phyloP scores from a whole-genome alignment of 2,888 invertebrate species.

The Caenorhabditis becei region DNA sequence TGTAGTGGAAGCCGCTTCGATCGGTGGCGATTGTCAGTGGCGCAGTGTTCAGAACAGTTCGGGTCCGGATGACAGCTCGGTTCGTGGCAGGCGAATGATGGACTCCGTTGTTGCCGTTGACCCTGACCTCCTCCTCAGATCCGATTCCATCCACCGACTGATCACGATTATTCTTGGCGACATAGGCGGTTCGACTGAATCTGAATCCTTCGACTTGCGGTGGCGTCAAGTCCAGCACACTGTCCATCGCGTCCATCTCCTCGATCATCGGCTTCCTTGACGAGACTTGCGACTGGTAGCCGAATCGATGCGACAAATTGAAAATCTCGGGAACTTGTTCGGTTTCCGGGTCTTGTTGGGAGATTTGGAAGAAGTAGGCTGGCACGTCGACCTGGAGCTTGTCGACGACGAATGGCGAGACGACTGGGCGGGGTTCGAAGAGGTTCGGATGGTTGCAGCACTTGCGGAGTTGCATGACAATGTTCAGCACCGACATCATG shows the following conservation, averaged over 20 bases:
- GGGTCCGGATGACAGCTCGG: constrained; percentile 45
- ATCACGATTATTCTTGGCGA: constrained; percentile 34
- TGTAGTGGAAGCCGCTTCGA: constrained; percentile 60
- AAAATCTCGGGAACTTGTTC: constrained; percentile 61
- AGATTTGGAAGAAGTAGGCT: constrained; percentile 63
- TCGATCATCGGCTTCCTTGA: constrained; percentile 61
- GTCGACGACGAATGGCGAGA: constrained; percentile 88
- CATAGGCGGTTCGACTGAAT: constrained; percentile 57
- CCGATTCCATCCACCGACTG: constrained; percentile 20
- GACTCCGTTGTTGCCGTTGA: constrained; percentile 30
- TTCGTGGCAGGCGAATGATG: background rate
- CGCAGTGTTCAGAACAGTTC: constrained; percentile 43
- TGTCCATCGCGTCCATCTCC: constrained; percentile 55
- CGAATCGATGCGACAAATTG: constrained; percentile 43
- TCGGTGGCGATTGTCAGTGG: constrained; percentile 52
- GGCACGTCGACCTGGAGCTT: constrained; percentile 60
- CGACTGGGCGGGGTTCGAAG: constrained; percentile 95
- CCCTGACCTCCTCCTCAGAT: constrained; percentile 36
- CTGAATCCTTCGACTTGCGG: constrained; percentile 70
- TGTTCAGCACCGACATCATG: constrained; percentile 94
- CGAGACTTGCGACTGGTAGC: constrained; percentile 49
- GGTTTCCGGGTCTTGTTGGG: constrained; percentile 34
- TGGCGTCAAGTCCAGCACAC: constrained; percentile 19
- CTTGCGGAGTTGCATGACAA: constrained; percentile 96
- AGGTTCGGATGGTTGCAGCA: constrained; percentile 96